These are phyloP conservation scores for Argentina silus DNA, from an alignment of 2,797 vertebrate genomes.

Conservation along the genomic window DNA sequence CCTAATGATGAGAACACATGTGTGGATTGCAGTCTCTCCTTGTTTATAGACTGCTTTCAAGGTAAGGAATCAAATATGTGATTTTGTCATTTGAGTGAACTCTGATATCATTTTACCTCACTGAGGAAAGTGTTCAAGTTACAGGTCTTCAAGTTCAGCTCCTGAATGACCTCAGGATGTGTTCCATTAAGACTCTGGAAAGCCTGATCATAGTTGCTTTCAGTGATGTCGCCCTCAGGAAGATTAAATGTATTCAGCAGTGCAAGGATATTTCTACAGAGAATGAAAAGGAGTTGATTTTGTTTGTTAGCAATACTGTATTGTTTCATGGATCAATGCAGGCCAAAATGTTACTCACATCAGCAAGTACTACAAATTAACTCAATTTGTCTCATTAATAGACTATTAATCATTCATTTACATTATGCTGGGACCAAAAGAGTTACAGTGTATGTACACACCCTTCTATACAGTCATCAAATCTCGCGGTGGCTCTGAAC, in stretches of 20 bases:
- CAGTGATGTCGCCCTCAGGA: constrained; percentile 79
- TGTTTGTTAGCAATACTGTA: too few relatives aligned
- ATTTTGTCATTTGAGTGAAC: background rate
- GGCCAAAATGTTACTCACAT: too few relatives aligned
- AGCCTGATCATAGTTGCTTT: constrained; percentile 78
- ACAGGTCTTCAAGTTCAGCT: constrained; percentile 80
- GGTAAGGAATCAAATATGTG: background rate
- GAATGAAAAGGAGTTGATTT: background rate
- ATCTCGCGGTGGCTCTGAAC: constrained; percentile 89
- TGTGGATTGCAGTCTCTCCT: too few relatives aligned
- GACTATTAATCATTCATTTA: background rate
- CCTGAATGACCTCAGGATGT: constrained; percentile 40
- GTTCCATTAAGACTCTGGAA: constrained; percentile 73
- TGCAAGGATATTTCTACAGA: constrained; percentile 85
- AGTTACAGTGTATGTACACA: constrained; percentile 52
- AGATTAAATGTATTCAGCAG: constrained; percentile 87
- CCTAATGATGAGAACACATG: too few relatives aligned
- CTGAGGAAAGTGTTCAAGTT: constrained; percentile 82
- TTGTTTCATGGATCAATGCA: too few relatives aligned
- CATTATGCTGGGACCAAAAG: background rate
- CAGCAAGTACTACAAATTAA: too few relatives aligned
- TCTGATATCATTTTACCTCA: constrained; percentile 74
- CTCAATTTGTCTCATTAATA: background rate
- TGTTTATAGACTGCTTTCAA: too few relatives aligned
- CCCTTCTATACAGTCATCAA: constrained; percentile 82